These are phyloP conservation scores for Sclerurus mexicanus DNA, from an alignment of 2,113 vertebrate species.

Conservation along the genomic window DNA sequence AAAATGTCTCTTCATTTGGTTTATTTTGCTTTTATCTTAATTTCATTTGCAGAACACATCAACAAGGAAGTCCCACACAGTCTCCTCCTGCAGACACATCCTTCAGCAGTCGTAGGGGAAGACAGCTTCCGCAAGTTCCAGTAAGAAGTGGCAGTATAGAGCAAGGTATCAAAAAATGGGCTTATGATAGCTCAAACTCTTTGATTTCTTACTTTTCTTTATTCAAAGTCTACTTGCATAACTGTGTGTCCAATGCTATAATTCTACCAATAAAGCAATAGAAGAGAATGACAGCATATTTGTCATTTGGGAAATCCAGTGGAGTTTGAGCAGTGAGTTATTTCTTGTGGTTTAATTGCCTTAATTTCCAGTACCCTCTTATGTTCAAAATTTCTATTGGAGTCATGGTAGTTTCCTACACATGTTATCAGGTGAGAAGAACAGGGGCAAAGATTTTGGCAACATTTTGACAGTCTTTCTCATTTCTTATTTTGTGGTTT, in stretches of 20 bases:
- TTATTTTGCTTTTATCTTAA: background rate
- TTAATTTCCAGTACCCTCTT: background rate
- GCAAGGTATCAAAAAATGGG: slow-evolving; percentile 86
- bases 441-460: background rate
- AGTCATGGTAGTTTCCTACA: background rate
- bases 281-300: background rate
- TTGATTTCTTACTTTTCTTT: slow-evolving; percentile 29
- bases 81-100: slow-evolving; percentile 82
- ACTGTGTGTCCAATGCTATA: background rate
- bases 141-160: slow-evolving; percentile 91
- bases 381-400: background rate
- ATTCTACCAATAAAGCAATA: background rate
- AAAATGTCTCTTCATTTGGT: background rate
- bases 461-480: background rate
- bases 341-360: background rate
- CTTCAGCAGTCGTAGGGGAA: slow-evolving; percentile 85
- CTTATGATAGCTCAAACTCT: slow-evolving; percentile 51
- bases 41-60: slow-evolving; percentile 79
- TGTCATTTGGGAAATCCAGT: background rate
- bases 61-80: slow-evolving; percentile 80
- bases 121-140: slow-evolving; percentile 94
- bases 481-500: background rate
- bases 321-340: background rate
- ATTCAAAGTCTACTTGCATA: background rate
- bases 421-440: background rate